Evolutionary conservation across 2,888 invertebrate species (phyloP).

Genomic region (Macrosoma leucophasiata): DNA sequence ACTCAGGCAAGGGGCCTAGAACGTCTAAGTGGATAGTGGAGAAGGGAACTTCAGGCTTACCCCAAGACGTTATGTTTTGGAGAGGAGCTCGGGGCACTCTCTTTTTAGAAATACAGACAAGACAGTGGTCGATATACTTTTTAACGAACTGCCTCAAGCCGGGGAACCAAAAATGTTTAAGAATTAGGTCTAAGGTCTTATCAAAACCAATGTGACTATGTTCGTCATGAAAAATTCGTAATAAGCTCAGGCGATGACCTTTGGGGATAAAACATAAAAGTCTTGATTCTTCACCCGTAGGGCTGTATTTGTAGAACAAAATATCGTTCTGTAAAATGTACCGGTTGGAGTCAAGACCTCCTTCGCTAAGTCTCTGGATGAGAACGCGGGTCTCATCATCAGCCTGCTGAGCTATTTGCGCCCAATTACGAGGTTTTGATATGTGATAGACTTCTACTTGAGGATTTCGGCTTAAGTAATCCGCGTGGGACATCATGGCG

Average conservation of each 20-base stretch:
- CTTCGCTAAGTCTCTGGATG: too few relatives aligned
- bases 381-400: conserved; percentile 16
- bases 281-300: conserved; percentile 18
- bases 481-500: conserved; percentile 10
- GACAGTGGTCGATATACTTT: conserved; percentile 2
- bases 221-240: conserved; percentile 26
- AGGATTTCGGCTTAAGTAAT: conserved; percentile 20
- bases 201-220: conserved; percentile 8
- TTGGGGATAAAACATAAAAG: conserved; percentile 26
- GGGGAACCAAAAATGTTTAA: conserved; percentile 7
- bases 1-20: conserved; percentile 1
- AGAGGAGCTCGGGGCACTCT: conserved; percentile 17
- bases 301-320: conserved; percentile 14
- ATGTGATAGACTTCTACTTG: conserved; percentile 1
- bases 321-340: conserved; percentile 15
- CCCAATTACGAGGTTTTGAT: conserved; percentile 19
- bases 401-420: conserved; percentile 21
- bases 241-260: conserved; percentile 26
- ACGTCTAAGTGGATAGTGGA: conserved; percentile 16
- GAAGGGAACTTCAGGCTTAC: conserved; percentile 21
- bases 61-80: conserved; percentile 22
- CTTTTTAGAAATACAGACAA: conserved; percentile 18
- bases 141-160: conserved; percentile 2
- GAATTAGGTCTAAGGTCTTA: conserved; percentile 3
- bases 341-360: too few relatives aligned